These are phyloP conservation scores for Epinotia ramella DNA, from an alignment of 2,888 invertebrate species.

Conservation along the genomic window DNA sequence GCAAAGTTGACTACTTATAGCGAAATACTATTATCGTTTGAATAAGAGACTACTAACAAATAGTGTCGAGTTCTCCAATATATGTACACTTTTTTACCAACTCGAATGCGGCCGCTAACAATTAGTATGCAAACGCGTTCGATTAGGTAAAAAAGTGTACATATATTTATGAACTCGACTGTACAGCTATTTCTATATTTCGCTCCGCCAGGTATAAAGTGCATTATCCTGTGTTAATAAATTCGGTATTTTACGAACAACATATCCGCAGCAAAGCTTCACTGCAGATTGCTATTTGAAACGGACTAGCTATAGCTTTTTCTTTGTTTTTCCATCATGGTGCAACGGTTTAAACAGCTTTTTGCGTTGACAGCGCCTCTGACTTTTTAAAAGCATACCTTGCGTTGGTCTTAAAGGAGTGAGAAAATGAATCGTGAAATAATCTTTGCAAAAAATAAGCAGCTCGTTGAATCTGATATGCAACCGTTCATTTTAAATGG, in stretches of 20 bases:
- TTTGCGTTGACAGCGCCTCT: conserved; percentile 14
- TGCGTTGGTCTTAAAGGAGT: conserved; percentile 9
- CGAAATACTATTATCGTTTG: too few species aligned
- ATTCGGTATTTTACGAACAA: neutral
- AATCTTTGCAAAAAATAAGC: neutral
- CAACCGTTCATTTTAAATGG: neutral
- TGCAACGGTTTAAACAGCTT: conserved; percentile 26
- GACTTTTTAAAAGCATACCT: conserved; percentile 6
- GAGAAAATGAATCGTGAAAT: conserved; percentile 15
- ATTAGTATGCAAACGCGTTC: too few species aligned
- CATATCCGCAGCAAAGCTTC: conserved; percentile 9
- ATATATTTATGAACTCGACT: too few species aligned
- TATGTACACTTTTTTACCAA: too few species aligned
- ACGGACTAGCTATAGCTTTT: neutral
- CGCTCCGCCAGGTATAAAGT: neutral
- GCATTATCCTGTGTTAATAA: neutral
- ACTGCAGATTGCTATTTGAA: conserved; percentile 20
- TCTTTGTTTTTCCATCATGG: conserved; percentile 10
- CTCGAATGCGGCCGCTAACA: too few species aligned
- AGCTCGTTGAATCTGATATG: neutral
- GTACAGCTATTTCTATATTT: too few species aligned
- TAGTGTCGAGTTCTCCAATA: too few species aligned
- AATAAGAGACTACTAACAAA: too few species aligned
- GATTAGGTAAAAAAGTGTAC: too few species aligned
- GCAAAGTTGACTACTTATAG: too few species aligned